Conservation (phyloP, 2,888 invertebrate species). For the Rugalucina vietnamica region DNA sequence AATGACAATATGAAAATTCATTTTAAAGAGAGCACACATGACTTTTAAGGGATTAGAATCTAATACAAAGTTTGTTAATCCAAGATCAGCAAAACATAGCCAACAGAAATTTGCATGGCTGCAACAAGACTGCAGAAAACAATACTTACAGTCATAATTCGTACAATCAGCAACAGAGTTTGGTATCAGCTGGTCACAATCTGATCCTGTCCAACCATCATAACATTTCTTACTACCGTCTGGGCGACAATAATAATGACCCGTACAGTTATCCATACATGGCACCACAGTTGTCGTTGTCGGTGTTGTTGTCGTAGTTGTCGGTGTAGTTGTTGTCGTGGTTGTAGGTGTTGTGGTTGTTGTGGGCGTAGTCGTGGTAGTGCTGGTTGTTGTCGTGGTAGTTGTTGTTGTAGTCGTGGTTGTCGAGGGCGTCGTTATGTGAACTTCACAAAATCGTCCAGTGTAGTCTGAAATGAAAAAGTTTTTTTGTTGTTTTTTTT, state of each 20-base stretch:
- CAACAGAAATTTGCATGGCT: no score
- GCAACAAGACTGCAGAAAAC: no score
- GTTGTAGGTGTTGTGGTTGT: slow-evolving; percentile 32
- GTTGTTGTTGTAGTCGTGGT: slow-evolving; percentile 26
- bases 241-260: slow-evolving; percentile 44
- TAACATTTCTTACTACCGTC: slow-evolving; percentile 32
- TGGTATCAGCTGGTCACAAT: slow-evolving; percentile 40
- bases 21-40: no score
- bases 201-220: slow-evolving; percentile 40
- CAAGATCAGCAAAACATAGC: no score
- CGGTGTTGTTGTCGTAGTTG: slow-evolving; percentile 17
- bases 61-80: no score
- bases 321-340: background rate
- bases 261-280: slow-evolving; percentile 32
- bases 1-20: no score
- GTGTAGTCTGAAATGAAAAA: slow-evolving; percentile 11
- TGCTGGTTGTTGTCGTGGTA: slow-evolving; percentile 27
- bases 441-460: slow-evolving; percentile 16
- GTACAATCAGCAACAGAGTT: slow-evolving; percentile 44
- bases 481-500: no score
- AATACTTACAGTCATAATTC: slow-evolving; percentile 4
- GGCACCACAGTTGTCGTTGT: slow-evolving; percentile 40
- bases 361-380: slow-evolving; percentile 33
- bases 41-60: no score
- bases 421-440: slow-evolving; percentile 21